phyloP scores from a whole-genome alignment of 1,140 invertebrate genomes.

The Matsumurasca onukii region DNA sequence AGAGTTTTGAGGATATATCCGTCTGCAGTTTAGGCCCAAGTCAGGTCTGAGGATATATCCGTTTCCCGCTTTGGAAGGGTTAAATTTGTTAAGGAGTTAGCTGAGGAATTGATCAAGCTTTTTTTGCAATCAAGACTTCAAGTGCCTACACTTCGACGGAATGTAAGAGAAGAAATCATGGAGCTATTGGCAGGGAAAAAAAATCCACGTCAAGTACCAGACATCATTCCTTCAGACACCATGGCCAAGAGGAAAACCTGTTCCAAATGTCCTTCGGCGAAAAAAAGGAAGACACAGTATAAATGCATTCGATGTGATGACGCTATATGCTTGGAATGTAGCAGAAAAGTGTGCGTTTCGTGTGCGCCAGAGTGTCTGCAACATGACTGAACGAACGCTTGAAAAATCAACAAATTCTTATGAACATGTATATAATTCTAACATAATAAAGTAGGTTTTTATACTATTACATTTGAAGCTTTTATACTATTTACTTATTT shows the following conservation, averaged over 20 bases:
- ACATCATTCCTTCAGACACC: background rate
- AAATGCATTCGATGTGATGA: background rate
- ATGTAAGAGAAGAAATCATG: constrained; percentile 8
- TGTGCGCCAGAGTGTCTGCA: background rate
- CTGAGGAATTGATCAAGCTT: constrained; percentile 25
- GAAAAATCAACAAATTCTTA: no score
- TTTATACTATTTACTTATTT: no score
- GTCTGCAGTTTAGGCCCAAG: no score
- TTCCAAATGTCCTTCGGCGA: background rate
- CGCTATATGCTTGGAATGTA: background rate
- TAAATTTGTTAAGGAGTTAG: constrained; percentile 40
- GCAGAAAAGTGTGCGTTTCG: background rate
- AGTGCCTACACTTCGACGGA: constrained; percentile 16
- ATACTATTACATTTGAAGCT: no score
- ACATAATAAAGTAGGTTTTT: no score
- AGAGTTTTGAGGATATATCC: no score
- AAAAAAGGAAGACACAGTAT: background rate
- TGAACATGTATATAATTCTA: no score
- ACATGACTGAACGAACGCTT: no score
- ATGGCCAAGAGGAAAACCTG: constrained; percentile 1
- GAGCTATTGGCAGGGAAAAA: background rate
- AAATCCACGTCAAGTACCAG: background rate
- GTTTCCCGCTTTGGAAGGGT: no score
- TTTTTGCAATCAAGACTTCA: constrained; percentile 40
- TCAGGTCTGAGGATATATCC: no score